These are phyloP conservation scores for Blennius ocellaris DNA, from an alignment of 2,113 vertebrate species.

Conservation along the genomic window DNA sequence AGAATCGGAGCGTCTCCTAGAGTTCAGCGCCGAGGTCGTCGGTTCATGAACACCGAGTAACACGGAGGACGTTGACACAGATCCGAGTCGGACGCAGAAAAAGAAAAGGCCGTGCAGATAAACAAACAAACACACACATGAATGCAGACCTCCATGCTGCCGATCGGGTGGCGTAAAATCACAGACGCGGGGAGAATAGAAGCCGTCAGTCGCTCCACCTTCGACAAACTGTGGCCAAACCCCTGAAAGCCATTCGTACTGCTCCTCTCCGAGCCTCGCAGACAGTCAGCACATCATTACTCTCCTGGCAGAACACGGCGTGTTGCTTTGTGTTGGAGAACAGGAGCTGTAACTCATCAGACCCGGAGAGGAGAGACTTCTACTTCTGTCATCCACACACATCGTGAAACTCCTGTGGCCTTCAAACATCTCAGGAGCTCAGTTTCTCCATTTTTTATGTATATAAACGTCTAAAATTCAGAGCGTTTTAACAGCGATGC, in stretches of 20 bases:
- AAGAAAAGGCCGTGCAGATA: constrained; percentile 4
- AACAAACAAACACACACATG: not conserved
- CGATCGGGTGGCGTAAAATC: constrained; percentile 4
- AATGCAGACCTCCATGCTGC: not conserved
- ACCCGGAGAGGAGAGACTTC: too few species aligned
- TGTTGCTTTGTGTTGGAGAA: not conserved
- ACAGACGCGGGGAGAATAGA: constrained; percentile 18
- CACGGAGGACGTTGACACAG: constrained; percentile 33
- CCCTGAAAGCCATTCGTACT: constrained; percentile 6
- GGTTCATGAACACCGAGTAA: constrained; percentile 31
- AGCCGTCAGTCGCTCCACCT: constrained; percentile 51
- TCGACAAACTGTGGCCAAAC: constrained; percentile 68
- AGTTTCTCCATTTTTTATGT: too few species aligned
- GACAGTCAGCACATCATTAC: not conserved
- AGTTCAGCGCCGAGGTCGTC: rapidly evolving
- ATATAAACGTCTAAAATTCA: too few species aligned
- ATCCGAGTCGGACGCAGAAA: constrained; percentile 29
- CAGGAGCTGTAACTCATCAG: not conserved
- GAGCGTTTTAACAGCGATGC: too few species aligned
- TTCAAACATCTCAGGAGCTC: too few species aligned
- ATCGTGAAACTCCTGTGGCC: too few species aligned
- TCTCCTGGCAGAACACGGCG: constrained; percentile 13
- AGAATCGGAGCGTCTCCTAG: not conserved
- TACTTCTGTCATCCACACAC: too few species aligned
- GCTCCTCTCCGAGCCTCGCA: not conserved